These are phyloP conservation scores for Pseudonaja textilis DNA, from an alignment of 2,113 vertebrate genomes.

Conservation along the genomic window DNA sequence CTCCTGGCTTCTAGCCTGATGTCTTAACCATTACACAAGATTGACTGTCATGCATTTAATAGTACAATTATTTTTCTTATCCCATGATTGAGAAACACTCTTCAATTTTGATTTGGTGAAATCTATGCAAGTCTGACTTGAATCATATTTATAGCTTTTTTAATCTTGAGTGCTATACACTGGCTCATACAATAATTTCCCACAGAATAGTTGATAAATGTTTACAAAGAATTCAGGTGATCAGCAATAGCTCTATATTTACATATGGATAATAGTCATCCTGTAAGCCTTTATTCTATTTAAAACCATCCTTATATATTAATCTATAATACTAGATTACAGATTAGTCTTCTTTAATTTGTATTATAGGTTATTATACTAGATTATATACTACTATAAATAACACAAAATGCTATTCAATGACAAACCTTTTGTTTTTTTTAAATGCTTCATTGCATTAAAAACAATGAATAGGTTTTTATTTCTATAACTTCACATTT, in stretches of 20 bases:
- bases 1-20: neutral
- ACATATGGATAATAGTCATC: neutral
- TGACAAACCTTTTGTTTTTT: neutral
- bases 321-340: neutral
- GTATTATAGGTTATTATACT: neutral
- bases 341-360: neutral
- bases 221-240: neutral
- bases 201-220: neutral
- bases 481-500: neutral
- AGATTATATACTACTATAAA: neutral
- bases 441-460: neutral
- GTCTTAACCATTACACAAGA: neutral
- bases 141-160: neutral
- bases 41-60: neutral
- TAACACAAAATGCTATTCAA: neutral
- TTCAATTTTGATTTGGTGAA: neutral
- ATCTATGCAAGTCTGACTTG: neutral
- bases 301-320: neutral
- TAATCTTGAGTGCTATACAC: neutral
- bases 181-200: neutral
- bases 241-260: neutral
- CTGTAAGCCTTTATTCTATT: neutral
- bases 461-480: neutral
- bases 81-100: neutral
- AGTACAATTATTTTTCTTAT: neutral